These are phyloP conservation scores for Microplitis manilae DNA, from an alignment of 2,888 invertebrate species.

Conservation along the genomic window DNA sequence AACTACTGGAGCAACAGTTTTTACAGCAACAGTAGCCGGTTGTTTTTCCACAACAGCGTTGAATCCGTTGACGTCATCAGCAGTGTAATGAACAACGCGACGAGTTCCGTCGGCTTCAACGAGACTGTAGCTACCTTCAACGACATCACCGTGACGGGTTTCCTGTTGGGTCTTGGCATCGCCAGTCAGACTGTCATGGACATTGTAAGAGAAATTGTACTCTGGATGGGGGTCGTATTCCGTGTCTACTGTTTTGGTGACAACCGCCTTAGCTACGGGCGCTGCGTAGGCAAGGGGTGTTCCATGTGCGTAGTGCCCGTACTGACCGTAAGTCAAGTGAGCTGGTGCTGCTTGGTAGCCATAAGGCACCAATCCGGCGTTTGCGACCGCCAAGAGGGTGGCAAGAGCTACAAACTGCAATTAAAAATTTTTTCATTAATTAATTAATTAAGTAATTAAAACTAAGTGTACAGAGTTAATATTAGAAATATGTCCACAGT, in stretches of 20 bases:
- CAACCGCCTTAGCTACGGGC: conserved; percentile 38
- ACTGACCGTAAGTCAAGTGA: conserved; percentile 27
- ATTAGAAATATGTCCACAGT: neutral
- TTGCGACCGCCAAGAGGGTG: conserved; percentile 46
- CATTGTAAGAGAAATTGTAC: conserved; percentile 40
- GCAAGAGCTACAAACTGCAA: conserved; percentile 46
- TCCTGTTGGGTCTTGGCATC: conserved; percentile 50
- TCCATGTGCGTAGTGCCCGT: conserved; percentile 32
- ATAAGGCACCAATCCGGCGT: conserved; percentile 31
- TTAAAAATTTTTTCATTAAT: conserved; percentile 20
- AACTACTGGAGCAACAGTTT: conserved; percentile 42
- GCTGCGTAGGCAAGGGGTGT: conserved; percentile 44
- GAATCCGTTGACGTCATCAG: conserved; percentile 48
- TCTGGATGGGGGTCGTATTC: conserved; percentile 46
- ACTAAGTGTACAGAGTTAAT: neutral
- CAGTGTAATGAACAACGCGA: conserved; percentile 51
- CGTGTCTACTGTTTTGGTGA: conserved; percentile 36
- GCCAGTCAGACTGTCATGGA: conserved; percentile 43
- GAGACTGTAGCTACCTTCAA: conserved; percentile 49
- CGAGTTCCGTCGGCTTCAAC: conserved; percentile 50
- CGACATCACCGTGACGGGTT: conserved; percentile 49
- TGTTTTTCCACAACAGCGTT: conserved; percentile 50
- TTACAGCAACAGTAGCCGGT: conserved; percentile 44
- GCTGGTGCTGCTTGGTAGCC: conserved; percentile 39
- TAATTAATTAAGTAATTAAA: neutral